A percentile compares a stretch with the other conserved stretches of the same genome.
These are phyloP conservation scores for Epirrita christyi DNA, from an alignment of 2,888 invertebrate species.

Conservation along the genomic window DNA sequence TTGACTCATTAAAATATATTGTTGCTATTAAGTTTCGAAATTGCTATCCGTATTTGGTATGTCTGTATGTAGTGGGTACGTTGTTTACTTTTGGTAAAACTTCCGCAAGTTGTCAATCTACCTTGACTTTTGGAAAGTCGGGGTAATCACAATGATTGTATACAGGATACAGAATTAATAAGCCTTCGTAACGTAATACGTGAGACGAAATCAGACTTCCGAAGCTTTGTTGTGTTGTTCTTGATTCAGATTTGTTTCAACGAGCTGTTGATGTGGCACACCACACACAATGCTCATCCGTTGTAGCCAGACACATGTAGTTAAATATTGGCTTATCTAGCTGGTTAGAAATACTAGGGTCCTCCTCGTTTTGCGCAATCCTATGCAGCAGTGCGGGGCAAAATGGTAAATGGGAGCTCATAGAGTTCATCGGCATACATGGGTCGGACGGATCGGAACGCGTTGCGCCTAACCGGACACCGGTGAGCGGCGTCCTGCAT, in stretches of 20 bases:
- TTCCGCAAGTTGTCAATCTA: slow-evolving; percentile 21
- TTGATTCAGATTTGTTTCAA: too few species aligned
- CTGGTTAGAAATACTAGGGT: too few species aligned
- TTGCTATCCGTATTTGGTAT: slow-evolving; percentile 16
- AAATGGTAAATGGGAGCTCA: slow-evolving; percentile 41
- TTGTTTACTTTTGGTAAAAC: slow-evolving; percentile 16
- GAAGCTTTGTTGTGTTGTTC: too few species aligned
- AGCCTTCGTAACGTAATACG: background rate
- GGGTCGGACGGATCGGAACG: slow-evolving; percentile 51
- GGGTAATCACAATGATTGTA: slow-evolving; percentile 3
- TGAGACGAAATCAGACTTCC: too few species aligned
- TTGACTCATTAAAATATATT: slow-evolving; percentile 14
- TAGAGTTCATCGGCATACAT: slow-evolving; percentile 69
- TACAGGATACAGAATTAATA: slow-evolving; percentile 16
- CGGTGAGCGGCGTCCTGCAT: slow-evolving; percentile 71
- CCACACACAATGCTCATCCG: too few species aligned
- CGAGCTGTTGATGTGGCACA: background rate
- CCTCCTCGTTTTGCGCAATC: background rate
- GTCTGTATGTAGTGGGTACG: slow-evolving; percentile 2
- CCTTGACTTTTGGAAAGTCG: slow-evolving; percentile 32
- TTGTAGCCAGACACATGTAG: too few species aligned
- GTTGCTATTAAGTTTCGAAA: slow-evolving; percentile 18
- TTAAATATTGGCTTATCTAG: too few species aligned
- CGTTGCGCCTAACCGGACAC: slow-evolving; percentile 72
- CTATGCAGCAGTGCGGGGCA: background rate